Evolutionary conservation across 2,113 vertebrate genomes (phyloP), one percentile per base, ranked within the genome.

Genomic region (Garra rufa): DNA sequence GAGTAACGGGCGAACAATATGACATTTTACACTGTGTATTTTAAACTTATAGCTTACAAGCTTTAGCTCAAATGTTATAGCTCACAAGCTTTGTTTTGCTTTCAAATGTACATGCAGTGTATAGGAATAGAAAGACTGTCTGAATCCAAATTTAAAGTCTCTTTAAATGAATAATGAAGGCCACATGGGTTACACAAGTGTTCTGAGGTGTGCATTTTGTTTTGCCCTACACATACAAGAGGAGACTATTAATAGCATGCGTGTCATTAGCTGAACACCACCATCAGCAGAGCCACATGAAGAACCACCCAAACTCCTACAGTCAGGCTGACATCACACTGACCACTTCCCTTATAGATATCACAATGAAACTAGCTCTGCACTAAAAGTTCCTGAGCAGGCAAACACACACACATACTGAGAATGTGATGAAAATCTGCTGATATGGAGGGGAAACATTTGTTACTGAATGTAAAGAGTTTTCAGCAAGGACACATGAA

Each of bases 291-390:
- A 52, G 52, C 41, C 19, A 81, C 70, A 24, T 17, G 50, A 46
- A n/a, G 30, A 48, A 75, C 87, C 80, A 74, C 82, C 82, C 28
- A 65, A 50, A 43, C 46, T 52, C 48, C 57, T 65, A 79, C 52
- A n/a, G 46, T 34, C 43, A 7, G 61, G 44, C 71, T 76, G 69
- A 69, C 87, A 34, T 48, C 87, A 80, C 83, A 78, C 26, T 52
- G 81, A 83, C 84, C 87, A 85, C 84, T 85, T 88, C 87, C 84
- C 44, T 28, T 69, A 44, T 52, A 38, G 11, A 48, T 43, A 80
- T 63, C 24, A 67, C 77, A 61, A 28, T 67, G 76, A 78, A 43
- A 63, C 5, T 6, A 48, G 43, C 41, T 65, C 59, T 19, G 77
- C 59, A 43, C 77, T 34, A 67, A 80, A 80, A 48, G 43, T 65